These are phyloP conservation scores for Atlantisia rogersi DNA, from an alignment of 2,113 vertebrate species.

Conservation along the genomic window DNA sequence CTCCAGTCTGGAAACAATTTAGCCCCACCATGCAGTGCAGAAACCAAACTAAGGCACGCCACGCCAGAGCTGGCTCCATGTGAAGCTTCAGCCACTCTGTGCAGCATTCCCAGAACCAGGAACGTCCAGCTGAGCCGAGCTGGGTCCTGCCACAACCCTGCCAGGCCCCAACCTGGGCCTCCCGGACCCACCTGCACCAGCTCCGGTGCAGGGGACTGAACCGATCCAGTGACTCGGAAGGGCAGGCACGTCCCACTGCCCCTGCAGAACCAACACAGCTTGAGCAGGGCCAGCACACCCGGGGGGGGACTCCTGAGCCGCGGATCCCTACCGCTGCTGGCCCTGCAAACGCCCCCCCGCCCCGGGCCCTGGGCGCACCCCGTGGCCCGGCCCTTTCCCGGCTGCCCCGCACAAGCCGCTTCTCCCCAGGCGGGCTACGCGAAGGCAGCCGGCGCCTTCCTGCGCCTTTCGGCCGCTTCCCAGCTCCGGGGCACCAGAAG, in stretches of 20 bases:
- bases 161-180: no score
- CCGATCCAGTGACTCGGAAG: accelerated
- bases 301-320: background rate
- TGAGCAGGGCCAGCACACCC: background rate
- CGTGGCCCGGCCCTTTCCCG: accelerated
- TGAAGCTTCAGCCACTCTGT: background rate
- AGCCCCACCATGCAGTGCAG: background rate
- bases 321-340: accelerated
- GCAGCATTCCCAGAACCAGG: background rate
- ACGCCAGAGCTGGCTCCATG: background rate
- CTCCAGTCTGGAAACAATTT: background rate
- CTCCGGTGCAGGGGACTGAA: accelerated
- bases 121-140: background rate
- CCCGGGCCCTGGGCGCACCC: accelerated
- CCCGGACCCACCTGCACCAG: accelerated
- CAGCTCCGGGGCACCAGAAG: background rate
- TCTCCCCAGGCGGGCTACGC: background rate
- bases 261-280: accelerated
- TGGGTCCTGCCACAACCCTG: background rate
- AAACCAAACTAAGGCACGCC: background rate
- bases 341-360: no score
- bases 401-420: no score
- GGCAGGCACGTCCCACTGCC: accelerated
- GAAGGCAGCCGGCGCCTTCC: background rate
- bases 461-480: background rate